Base-by-base conservation (phyloP, 2,113 vertebrate species). In the Rhynchomys soricoides region DNA sequence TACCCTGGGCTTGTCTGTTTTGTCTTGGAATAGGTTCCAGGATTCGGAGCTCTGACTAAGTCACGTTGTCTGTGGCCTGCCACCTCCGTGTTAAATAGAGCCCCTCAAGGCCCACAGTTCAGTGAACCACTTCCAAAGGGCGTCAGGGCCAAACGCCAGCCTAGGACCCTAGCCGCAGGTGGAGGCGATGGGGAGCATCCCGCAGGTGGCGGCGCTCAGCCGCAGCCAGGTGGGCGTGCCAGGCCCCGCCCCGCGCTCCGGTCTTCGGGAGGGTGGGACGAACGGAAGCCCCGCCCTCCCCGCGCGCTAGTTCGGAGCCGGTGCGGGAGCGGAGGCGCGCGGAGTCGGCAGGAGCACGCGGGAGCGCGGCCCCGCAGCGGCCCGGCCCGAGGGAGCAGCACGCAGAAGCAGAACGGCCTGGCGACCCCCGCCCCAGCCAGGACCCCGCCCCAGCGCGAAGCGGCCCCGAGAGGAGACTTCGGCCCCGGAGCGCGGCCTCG, bases 251-350 rank as follows among this genome's bases (percentile, higher is more conserved):
- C 89, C 59, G 10, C 19, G 55, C 59, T 34, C 78, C 12, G 37
- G 64, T 48, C 79, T 68, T 1, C 57, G 34, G 82, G 96, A 94
- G 93, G 97, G 97, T 90, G 94, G 96, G 68, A 86, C 83, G 29
- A 91, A 43, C 43, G 17, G 45, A 75, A 48, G 89, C 85, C 93
- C 91, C 98, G 82, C 97, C 97, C 68, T 82, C 96, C 98, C 94
- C 88, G 92, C 81, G 89, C 89, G 86, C 93, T 74, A 16, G 86
- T 95, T 91, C 75, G 62, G 87, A 97, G 95, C 95, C 75, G 48
- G 94, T 94, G 96, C 93, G 40, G 62, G 79, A 95, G 96, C 95
- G 64, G 74, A 85, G 96, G 87, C 13, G 93, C 93, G 89, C 89
- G 50, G 93, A 95, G 89, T 75, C 45, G n/a, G 64, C 92, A 90